phyloP scores from a whole-genome alignment of 2,888 invertebrate genomes.

The Geotrupes spiniger region DNA sequence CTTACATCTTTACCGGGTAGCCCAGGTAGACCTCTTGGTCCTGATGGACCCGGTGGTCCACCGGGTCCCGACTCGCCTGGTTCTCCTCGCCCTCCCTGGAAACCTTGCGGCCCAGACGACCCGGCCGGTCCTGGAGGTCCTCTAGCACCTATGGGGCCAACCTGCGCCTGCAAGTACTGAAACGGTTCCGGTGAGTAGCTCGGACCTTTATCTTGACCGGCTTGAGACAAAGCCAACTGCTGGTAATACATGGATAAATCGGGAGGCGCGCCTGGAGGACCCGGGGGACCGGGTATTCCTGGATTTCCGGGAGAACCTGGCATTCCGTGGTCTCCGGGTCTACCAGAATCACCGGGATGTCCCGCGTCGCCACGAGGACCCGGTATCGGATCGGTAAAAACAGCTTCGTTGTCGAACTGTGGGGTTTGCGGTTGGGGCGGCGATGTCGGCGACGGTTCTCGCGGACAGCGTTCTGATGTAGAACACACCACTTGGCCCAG shows the following conservation, averaged over 20 bases:
- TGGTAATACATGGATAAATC: conserved; percentile 74
- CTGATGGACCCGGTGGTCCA: conserved; percentile 59
- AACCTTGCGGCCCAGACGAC: conserved; percentile 71
- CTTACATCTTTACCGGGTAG: conserved; percentile 74
- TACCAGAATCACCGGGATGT: conserved; percentile 56
- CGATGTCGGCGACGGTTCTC: neutral
- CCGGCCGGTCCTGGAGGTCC: conserved; percentile 70
- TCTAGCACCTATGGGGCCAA: conserved; percentile 75
- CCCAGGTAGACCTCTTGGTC: conserved; percentile 67
- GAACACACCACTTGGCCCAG: conserved; percentile 60
- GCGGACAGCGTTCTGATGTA: conserved; percentile 52
- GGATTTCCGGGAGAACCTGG: conserved; percentile 62
- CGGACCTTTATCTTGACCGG: conserved; percentile 76
- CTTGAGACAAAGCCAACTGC: conserved; percentile 68
- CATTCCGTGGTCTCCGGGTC: conserved; percentile 59
- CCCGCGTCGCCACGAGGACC: conserved; percentile 56
- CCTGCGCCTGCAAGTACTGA: conserved; percentile 75
- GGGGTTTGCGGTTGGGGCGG: neutral
- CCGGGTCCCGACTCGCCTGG: conserved; percentile 71
- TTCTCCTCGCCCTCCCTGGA: conserved; percentile 79
- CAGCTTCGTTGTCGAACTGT: neutral
- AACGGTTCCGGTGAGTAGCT: conserved; percentile 60
- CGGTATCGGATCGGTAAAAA: conserved; percentile 30
- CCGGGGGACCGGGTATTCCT: conserved; percentile 65
- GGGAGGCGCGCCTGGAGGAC: conserved; percentile 64